Base-by-base conservation (phyloP, 2,888 invertebrate genomes). In the Ypsolopha scabrella region DNA sequence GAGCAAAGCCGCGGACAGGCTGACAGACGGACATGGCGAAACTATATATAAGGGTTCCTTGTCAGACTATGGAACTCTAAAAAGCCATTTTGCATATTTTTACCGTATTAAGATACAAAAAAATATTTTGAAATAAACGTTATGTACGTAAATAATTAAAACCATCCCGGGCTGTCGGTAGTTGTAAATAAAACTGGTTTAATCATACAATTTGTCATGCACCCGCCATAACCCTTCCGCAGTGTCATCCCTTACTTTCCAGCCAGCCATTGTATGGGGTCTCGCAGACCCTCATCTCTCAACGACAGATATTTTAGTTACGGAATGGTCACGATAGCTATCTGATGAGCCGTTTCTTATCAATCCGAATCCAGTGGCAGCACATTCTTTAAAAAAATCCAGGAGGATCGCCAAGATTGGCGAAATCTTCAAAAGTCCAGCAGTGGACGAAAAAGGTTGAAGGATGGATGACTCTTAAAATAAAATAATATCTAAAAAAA, bases 111-210 rank as follows among this genome's bases (percentile, higher is more conserved):
- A 24, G 24, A 24, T 24, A 24, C 24, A 24, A 4, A 24, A n/a
- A 24, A 24, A 24, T 24, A 24, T 24, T 24, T 4, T 24, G 24
- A 24, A 24, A 24, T 24, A 24, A 24, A 91, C 76, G 50, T 79
- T 77, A 48, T 24, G 24, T 24, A 24, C 24, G 24, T 24, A 24
- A 24, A 24, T 24, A 95, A n/a, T n/a, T n/a, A n/a, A n/a, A n/a
- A 67, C 94, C 94, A 95, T 67, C 92, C 91, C 3, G 83, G 65
- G 0, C 97, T 95, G 13, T 96, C 96, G 98, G 87, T 98, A 98
- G 41, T 82, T 87, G 2, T 90, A 78, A 7, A 94, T 83, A 68
- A 96, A 98, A 13, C 88, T 87, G 0, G 91, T 91, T 33, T 98
- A 87, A 76, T 98, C 96, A 71, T 98, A 98, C 7, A 98, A 78